Evolutionary conservation across 1,140 invertebrate species (phyloP), one percentile per base, ranked within the genome.

Genomic region (Drosophila kepulauana): DNA sequence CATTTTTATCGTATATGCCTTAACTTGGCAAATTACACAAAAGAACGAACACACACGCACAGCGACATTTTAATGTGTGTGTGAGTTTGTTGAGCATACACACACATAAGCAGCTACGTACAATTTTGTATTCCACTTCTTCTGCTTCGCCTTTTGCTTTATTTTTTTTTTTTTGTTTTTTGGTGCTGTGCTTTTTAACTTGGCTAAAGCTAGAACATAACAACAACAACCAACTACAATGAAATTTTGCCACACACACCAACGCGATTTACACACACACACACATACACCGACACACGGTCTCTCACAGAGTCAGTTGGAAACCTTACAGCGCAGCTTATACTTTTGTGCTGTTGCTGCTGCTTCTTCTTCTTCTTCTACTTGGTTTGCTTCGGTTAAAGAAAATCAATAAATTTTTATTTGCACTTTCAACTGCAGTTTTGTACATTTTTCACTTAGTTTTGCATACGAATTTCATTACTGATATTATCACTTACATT

Each of bases 141-240:
- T 82, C 35, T 70, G 56, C 51, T 75, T 76, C 33, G 57, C 66
- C 65, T 68, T 65, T 72, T 62, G 66, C 41, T 78, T 81, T 73
- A 69, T 49, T 30, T 70, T 38, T n/a, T n/a, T n/a, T 70, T 49
- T 59, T 58, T 25, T 25, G 45, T 59, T 58, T 67, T 62, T 67
- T 68, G 41, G 70, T 78, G 70, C 71, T 59, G 58, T 67, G 71
- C 75, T 78, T 82, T 48, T 89, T 75, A 85, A 89, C 81, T 85
- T 89, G 85, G 81, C 85, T 87, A 77, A 80, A 86, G 81, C 85
- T 87, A 86, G 82, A 86, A 89, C 81, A 88, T 78, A 84, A 89
- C 78, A 87, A 88, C 73, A 88, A 89, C 65, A 81, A 74, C 57
- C 41, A 48, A 35, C 49, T 74, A 84, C 79, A 78, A 73, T 63